These are phyloP conservation scores for Leucoptera coffeella DNA, from an alignment of 2,888 invertebrate species.

Conservation along the genomic window DNA sequence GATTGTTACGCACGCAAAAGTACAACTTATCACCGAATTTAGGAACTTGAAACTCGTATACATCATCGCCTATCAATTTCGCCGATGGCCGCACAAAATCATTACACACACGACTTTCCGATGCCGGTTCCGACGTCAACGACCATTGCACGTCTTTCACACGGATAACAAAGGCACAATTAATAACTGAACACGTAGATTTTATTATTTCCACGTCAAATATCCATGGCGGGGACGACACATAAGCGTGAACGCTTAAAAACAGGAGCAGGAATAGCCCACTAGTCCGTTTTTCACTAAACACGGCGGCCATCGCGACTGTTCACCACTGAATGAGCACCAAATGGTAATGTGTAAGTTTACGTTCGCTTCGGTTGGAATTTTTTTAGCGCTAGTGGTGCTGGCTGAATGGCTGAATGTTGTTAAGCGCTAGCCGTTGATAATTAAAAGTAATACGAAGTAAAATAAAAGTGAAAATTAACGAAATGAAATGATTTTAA, in stretches of 20 bases:
- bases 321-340: conserved; percentile 9
- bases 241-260: conserved; percentile 25
- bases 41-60: conserved; percentile 16
- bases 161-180: conserved; percentile 26
- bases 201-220: conserved; percentile 22
- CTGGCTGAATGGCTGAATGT: too few species aligned
- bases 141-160: conserved; percentile 27
- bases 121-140: conserved; percentile 21
- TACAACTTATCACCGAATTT: conserved; percentile 17
- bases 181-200: conserved; percentile 16
- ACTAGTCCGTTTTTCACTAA: conserved; percentile 29
- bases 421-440: neutral
- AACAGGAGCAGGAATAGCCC: conserved; percentile 36
- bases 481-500: too few species aligned
- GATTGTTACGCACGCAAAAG: conserved; percentile 25
- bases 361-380: too few species aligned
- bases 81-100: conserved; percentile 12
- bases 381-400: too few species aligned
- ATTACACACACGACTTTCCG: conserved; percentile 13
- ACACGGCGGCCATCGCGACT: conserved; percentile 23
- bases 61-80: conserved; percentile 9
- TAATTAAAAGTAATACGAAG: too few species aligned
- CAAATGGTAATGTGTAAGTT: neutral
- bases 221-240: conserved; percentile 36
- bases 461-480: too few species aligned